phyloP scores from a whole-genome alignment of 2,797 vertebrate species.

The Limnodromus scolopaceus region DNA sequence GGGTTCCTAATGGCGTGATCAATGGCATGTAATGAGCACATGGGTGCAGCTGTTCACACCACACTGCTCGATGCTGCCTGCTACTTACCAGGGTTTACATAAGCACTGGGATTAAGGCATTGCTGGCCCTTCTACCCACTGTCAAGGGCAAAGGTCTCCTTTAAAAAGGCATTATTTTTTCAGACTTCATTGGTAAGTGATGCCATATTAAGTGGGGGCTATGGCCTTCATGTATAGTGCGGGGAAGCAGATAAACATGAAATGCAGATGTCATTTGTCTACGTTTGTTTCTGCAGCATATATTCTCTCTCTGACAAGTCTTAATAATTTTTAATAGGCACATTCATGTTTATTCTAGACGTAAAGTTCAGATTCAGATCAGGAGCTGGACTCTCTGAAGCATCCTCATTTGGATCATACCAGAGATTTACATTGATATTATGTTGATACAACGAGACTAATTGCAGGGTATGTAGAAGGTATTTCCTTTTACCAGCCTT shows the following conservation, averaged over 20 bases:
- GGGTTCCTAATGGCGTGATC: neutral
- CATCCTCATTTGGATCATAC: neutral
- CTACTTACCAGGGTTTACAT: neutral
- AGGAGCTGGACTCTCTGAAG: neutral
- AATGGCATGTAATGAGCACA: neutral
- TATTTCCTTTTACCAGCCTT: neutral
- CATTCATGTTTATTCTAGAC: neutral
- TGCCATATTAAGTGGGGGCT: neutral
- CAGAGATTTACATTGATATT: neutral
- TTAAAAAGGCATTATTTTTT: neutral
- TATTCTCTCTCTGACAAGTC: neutral
- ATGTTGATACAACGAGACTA: neutral
- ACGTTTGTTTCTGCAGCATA: neutral
- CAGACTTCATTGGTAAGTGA: neutral
- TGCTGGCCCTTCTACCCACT: neutral
- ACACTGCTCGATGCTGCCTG: neutral
- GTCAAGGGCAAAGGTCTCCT: neutral
- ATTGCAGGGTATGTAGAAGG: neutral
- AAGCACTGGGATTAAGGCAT: neutral
- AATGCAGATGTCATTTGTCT: neutral
- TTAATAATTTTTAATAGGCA: neutral
- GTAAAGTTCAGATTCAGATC: neutral
- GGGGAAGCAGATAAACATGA: neutral
- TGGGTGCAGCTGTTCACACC: neutral
- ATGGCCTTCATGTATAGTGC: neutral